Percentiles rank a stretch among this genome's conserved stretches.
phyloP scores from a whole-genome alignment of 2,113 vertebrate genomes.

The Seriola dumerili region DNA sequence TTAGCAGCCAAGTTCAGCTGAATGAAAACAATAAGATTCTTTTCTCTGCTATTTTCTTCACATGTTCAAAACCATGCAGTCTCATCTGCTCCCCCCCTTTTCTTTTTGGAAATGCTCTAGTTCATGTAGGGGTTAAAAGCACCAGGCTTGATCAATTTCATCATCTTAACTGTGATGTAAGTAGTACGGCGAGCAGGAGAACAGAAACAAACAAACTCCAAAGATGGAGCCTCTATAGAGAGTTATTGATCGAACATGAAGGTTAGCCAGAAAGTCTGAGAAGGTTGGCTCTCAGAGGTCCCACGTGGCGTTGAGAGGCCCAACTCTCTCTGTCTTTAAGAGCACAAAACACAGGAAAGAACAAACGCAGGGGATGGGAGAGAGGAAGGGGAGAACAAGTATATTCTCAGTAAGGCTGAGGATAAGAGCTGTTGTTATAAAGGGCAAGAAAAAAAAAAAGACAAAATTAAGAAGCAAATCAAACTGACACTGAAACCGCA shows the following conservation, averaged over 20 bases:
- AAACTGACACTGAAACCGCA: not conserved
- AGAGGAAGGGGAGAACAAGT: conserved; percentile 53
- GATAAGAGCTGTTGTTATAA: conserved; percentile 18
- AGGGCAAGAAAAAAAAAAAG: conserved; percentile 17
- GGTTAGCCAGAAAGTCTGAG: conserved; percentile 79
- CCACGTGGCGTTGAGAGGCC: conserved; percentile 63
- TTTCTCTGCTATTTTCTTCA: conserved; percentile 10
- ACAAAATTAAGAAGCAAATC: not conserved
- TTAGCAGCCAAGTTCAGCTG: not conserved
- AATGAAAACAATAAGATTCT: not conserved
- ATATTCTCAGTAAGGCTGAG: conserved; percentile 14
- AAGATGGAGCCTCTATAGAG: conserved; percentile 72
- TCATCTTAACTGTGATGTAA: conserved; percentile 75
- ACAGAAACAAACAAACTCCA: conserved; percentile 73
- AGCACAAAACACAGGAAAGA: conserved; percentile 70
- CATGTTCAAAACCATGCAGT: not conserved
- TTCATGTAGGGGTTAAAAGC: conserved; percentile 64
- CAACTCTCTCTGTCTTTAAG: conserved; percentile 63
- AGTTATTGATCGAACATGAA: conserved; percentile 82
- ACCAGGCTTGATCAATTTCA: conserved; percentile 77
- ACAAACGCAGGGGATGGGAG: conserved; percentile 64
- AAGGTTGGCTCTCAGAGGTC: conserved; percentile 71
- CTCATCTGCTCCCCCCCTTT: conserved; percentile 7
- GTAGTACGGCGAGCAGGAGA: conserved; percentile 65
- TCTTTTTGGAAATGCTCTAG: conserved; percentile 25